Evolutionary conservation across 2,797 vertebrate species (phyloP).

Genomic region (Anguilla pacifica): DNA sequence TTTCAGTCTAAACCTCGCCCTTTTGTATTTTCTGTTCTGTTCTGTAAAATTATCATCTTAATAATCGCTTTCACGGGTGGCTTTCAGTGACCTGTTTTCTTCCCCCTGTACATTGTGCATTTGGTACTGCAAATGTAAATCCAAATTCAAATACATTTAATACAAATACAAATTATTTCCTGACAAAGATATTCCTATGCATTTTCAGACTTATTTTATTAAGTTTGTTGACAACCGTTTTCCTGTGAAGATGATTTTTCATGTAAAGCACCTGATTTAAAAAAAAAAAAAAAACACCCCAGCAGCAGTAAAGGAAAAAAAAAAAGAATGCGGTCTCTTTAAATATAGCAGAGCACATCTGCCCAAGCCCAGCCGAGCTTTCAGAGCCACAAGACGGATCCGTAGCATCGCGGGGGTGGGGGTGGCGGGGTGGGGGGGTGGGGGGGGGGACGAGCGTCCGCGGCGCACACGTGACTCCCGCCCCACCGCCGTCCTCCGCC

Average conservation of each 20-base stretch:
- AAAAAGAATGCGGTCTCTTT: neutral
- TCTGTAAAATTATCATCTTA: neutral
- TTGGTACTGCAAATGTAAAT: neutral
- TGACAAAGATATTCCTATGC: neutral
- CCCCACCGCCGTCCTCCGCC: neutral
- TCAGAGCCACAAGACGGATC: neutral
- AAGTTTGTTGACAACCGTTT: no score
- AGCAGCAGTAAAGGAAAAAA: neutral
- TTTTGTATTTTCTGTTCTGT: neutral
- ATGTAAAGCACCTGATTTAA: no score
- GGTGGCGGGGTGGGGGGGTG: no score
- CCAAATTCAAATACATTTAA: neutral
- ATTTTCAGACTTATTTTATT: no score
- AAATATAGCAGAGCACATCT: neutral
- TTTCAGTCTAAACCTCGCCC: neutral
- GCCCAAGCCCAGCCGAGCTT: neutral
- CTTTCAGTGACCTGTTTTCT: neutral
- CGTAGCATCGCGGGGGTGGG: neutral
- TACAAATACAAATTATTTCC: neutral
- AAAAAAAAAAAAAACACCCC: no score
- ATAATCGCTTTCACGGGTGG: neutral
- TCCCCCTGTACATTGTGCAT: neutral
- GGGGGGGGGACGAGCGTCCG: neutral
- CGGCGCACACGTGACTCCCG: neutral
- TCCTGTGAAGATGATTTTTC: no score